Percentiles rank a stretch among this genome's conserved stretches.
These are phyloP conservation scores for Hyposoter dolosus DNA, from an alignment of 2,888 invertebrate genomes.

Conservation along the genomic window DNA sequence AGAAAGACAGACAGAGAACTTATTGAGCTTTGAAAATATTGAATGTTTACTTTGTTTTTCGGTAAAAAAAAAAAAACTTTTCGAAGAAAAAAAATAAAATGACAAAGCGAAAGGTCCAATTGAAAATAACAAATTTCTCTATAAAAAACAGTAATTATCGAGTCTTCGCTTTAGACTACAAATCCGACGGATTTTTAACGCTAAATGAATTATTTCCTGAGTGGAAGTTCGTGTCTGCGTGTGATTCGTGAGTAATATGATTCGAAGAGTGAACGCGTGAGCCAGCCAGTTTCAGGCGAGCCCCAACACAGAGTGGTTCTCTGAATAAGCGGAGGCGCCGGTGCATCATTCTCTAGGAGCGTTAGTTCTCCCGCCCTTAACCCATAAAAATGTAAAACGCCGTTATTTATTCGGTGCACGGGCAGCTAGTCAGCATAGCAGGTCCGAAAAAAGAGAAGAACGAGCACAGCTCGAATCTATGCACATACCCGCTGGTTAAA, in stretches of 20 bases:
- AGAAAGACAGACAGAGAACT: neutral
- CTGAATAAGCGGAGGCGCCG: slow-evolving; percentile 40
- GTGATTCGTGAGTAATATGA: slow-evolving; percentile 17
- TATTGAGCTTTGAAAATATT: neutral
- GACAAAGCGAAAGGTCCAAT: neutral
- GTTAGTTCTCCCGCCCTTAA: slow-evolving; percentile 42
- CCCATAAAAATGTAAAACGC: slow-evolving; percentile 80
- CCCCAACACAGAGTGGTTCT: slow-evolving; percentile 12
- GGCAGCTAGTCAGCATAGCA: slow-evolving; percentile 36
- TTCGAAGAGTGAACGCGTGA: slow-evolving; percentile 41
- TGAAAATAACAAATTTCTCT: neutral
- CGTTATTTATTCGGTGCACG: slow-evolving; percentile 80
- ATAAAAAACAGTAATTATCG: neutral
- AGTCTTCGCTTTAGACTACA: neutral
- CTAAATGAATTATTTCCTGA: slow-evolving; percentile 21
- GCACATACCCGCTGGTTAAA: slow-evolving; percentile 31
- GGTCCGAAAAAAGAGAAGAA: slow-evolving; percentile 17
- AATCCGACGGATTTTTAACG: neutral
- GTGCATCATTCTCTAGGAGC: slow-evolving; percentile 41
- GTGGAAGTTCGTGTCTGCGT: slow-evolving; percentile 16
- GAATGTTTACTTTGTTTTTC: neutral
- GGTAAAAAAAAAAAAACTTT: neutral
- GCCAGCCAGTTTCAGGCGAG: slow-evolving; percentile 23
- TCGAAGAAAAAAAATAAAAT: neutral
- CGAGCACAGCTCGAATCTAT: slow-evolving; percentile 13